These are phyloP conservation scores for Enteromius unitaeniatus DNA, from an alignment of 2,797 vertebrate species.

Conservation along the genomic window DNA sequence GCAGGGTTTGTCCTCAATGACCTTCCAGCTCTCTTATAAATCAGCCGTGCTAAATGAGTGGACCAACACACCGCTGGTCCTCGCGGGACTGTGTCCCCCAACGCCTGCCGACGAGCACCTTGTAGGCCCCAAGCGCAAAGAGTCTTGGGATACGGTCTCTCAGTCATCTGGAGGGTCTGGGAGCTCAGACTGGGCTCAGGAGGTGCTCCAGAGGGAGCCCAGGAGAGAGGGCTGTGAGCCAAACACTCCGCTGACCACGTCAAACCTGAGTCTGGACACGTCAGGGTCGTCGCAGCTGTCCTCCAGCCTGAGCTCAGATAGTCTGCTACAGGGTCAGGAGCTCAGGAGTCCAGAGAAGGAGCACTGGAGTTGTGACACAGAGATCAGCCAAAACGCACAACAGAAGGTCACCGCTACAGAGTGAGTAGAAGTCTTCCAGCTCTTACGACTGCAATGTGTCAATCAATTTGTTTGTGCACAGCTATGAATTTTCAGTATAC, in stretches of 20 bases:
- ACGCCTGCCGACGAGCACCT: conserved; percentile 74
- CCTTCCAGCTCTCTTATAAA: conserved; percentile 94
- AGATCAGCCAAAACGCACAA: conserved; percentile 60
- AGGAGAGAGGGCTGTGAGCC: conserved; percentile 59
- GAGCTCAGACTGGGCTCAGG: conserved; percentile 78
- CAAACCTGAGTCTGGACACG: conserved; percentile 90
- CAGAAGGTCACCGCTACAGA: conserved; percentile 76
- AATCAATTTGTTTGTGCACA: background rate
- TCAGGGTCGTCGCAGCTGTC: conserved; percentile 91
- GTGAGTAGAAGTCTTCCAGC: conserved; percentile 77
- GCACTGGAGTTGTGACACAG: conserved; percentile 79
- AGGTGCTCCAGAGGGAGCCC: conserved; percentile 69
- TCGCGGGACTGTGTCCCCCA: conserved; percentile 88
- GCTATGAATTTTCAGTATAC: background rate
- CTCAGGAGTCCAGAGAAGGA: conserved; percentile 78
- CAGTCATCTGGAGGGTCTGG: conserved; percentile 84
- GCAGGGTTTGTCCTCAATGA: conserved; percentile 89
- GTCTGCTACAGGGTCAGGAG: conserved; percentile 77
- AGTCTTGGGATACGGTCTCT: conserved; percentile 86
- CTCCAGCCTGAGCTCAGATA: conserved; percentile 91
- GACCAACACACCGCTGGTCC: conserved; percentile 91
- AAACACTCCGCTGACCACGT: conserved; percentile 77
- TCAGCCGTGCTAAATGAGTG: conserved; percentile 93
- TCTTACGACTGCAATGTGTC: background rate
- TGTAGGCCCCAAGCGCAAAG: conserved; percentile 71